Evolutionary conservation across 2,888 invertebrate genomes (phyloP).

Genomic region (Dione vanillae): DNA sequence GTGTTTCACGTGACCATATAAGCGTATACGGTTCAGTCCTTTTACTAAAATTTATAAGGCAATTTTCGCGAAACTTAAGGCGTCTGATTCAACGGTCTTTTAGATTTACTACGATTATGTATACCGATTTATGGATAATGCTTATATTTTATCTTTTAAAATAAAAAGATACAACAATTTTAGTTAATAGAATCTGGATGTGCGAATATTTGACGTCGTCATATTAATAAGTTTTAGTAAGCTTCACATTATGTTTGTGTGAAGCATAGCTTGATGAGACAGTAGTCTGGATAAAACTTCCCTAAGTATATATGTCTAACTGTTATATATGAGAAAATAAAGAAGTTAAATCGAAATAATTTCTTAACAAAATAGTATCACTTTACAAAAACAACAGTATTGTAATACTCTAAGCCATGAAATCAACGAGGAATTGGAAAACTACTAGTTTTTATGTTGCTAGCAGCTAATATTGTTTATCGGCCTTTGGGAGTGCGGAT

Average conservation of each 20-base stretch:
- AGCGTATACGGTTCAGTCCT: slow-evolving; percentile 32
- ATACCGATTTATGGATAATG: neutral
- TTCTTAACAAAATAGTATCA: neutral
- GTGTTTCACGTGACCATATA: slow-evolving; percentile 36
- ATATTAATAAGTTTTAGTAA: too few species aligned
- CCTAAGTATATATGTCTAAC: too few species aligned
- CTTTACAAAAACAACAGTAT: neutral
- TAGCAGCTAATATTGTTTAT: slow-evolving; percentile 46
- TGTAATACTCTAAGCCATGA: neutral
- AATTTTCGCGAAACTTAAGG: slow-evolving; percentile 22
- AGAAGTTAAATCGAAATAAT: too few species aligned
- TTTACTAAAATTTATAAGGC: slow-evolving; percentile 25
- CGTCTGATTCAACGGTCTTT: slow-evolving; percentile 8
- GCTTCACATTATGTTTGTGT: too few species aligned
- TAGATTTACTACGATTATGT: neutral
- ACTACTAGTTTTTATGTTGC: slow-evolving; percentile 16
- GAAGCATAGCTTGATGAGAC: too few species aligned
- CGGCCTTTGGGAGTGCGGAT: slow-evolving; percentile 47
- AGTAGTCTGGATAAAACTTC: too few species aligned
- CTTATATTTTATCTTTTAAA: neutral
- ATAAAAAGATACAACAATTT: too few species aligned
- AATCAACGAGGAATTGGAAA: slow-evolving; percentile 9
- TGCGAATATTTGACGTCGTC: too few species aligned
- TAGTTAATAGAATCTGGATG: too few species aligned
- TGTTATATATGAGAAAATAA: too few species aligned